Evolutionary conservation across 2,113 vertebrate species (phyloP).

Genomic region (Oplegnathus fasciatus): DNA sequence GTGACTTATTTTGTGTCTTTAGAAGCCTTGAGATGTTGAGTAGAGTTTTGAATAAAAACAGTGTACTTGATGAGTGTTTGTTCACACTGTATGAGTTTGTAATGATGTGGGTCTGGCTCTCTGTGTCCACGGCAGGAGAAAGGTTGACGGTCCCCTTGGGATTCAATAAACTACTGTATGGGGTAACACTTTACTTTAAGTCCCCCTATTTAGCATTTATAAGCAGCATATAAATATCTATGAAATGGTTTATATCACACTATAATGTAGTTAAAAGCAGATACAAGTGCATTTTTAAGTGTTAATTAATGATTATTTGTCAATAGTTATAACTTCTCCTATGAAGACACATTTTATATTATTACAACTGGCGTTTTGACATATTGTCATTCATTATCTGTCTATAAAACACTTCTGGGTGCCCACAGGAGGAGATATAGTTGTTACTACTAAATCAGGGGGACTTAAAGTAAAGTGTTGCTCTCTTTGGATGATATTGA

Average conservation of each 20-base stretch:
- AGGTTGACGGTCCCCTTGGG: too few species aligned
- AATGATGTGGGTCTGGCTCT: background rate
- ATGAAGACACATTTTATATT: background rate
- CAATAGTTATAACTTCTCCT: background rate
- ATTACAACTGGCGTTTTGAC: background rate
- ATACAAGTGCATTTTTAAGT: background rate
- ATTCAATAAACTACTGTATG: background rate
- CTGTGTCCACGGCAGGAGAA: background rate
- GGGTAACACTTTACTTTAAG: background rate
- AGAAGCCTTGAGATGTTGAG: too few species aligned
- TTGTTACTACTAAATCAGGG: background rate
- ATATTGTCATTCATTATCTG: background rate
- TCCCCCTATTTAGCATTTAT: background rate
- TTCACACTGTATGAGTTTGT: background rate
- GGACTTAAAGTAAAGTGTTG: background rate
- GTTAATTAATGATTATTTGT: background rate
- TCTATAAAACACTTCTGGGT: background rate
- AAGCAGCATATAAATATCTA: background rate
- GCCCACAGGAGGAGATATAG: background rate
- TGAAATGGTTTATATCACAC: background rate
- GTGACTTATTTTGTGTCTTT: too few species aligned
- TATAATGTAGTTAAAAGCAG: background rate
- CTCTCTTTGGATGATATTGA: background rate
- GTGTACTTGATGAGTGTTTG: background rate
- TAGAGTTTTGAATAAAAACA: background rate